These are phyloP conservation scores for Xyrauchen texanus DNA, from an alignment of 2,113 vertebrate species.

Conservation along the genomic window DNA sequence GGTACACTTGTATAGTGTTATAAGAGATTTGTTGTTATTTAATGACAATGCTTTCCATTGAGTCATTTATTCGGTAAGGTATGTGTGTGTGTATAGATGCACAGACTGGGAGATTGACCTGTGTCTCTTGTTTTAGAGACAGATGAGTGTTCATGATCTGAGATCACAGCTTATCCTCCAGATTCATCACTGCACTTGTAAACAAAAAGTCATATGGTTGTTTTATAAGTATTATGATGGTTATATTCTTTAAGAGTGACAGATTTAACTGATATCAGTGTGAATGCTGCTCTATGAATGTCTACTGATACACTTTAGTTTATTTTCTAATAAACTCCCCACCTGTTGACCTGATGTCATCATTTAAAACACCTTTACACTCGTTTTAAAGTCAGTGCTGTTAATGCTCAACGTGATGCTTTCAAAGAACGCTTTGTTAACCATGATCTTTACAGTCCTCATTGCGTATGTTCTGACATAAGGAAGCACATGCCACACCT, in stretches of 20 bases:
- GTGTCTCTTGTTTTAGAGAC: too few relatives aligned
- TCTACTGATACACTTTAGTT: neutral
- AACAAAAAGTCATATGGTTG: too few relatives aligned
- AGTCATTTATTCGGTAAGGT: neutral
- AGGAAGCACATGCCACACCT: too few relatives aligned
- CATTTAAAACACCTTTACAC: neutral
- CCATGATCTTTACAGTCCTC: too few relatives aligned
- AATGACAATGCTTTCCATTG: neutral
- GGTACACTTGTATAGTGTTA: neutral
- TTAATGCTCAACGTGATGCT: too few relatives aligned
- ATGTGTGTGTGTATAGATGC: neutral
- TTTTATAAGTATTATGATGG: too few relatives aligned
- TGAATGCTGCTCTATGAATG: neutral
- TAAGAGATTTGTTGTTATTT: neutral
- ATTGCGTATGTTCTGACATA: too few relatives aligned
- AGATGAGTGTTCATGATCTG: neutral
- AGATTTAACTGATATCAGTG: neutral
- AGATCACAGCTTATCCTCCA: neutral
- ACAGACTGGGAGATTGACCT: neutral
- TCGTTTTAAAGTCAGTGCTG: too few relatives aligned
- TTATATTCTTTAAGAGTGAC: neutral
- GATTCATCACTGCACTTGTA: conserved; percentile 1
- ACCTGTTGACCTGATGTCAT: neutral
- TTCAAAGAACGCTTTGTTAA: too few relatives aligned
- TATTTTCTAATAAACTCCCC: neutral